Percentiles rank a stretch among this genome's conserved stretches.
Conservation (phyloP, 64 coral and sea anemone species). For the Montipora capricornis region DNA sequence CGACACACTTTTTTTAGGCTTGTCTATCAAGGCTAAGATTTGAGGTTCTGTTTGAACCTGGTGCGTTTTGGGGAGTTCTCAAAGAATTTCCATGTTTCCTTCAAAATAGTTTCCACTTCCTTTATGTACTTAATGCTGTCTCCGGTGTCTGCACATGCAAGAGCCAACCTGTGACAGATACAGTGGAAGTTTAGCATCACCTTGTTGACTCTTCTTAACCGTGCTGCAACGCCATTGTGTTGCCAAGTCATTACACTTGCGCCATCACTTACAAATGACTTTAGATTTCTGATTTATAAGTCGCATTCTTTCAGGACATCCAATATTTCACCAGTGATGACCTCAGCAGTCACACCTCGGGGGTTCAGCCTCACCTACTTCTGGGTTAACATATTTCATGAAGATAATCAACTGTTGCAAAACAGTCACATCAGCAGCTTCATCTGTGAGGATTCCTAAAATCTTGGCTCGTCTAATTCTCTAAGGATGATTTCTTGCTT, state of each 20-base stretch:
- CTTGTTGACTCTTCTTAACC: slow-evolving; percentile 64
- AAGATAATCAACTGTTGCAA: slow-evolving; percentile 5
- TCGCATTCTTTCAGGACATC: neutral
- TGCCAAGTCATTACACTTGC: neutral
- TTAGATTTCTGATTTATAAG: neutral
- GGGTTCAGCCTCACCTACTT: slow-evolving; percentile 25
- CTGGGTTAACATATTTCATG: slow-evolving; percentile 62
- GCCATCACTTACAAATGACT: neutral
- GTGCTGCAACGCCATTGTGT: slow-evolving; percentile 21
- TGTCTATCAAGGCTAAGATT: slow-evolving; percentile 21
- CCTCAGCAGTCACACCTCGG: slow-evolving; percentile 67
- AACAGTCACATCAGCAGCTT: neutral
- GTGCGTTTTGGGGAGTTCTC: slow-evolving; percentile 53
- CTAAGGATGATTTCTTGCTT: slow-evolving; percentile 9
- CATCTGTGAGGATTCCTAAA: slow-evolving; percentile 37
- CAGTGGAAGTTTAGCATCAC: slow-evolving; percentile 70
- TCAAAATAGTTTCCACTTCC: neutral
- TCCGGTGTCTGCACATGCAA: neutral
- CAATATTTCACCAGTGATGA: neutral
- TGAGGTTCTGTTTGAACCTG: slow-evolving; percentile 51
- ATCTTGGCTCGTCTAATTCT: slow-evolving; percentile 9
- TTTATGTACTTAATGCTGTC: too few relatives aligned
- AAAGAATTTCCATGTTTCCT: slow-evolving; percentile 52
- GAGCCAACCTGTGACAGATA: slow-evolving; percentile 66
- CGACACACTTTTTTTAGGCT: neutral